Evolutionary conservation across 2,888 invertebrate species (phyloP).

Genomic region (Sceliomorpha sp.): DNA sequence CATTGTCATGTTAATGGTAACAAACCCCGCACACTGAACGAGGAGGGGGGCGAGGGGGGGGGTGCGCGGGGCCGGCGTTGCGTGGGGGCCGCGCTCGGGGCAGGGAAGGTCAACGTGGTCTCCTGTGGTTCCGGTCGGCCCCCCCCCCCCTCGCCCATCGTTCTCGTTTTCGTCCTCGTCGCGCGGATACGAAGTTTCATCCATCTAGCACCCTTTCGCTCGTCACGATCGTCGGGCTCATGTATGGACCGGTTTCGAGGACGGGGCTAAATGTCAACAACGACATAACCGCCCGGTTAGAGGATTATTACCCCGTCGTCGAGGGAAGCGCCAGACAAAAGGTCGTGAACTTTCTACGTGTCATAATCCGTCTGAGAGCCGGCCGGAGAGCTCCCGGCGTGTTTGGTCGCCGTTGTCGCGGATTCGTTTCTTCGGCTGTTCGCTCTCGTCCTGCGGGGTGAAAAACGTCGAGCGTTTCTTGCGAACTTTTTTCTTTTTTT

Average conservation of each 20-base stretch:
- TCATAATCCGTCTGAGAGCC: conserved; percentile 74
- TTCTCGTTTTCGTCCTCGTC: conserved; percentile 5
- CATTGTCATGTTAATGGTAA: conserved; percentile 75
- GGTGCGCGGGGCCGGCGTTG: conserved; percentile 35
- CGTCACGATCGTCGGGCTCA: conserved; percentile 23
- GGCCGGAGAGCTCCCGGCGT: conserved; percentile 11
- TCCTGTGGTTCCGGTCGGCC: no score
- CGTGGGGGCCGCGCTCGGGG: conserved; percentile 32
- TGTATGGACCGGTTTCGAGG: conserved; percentile 64
- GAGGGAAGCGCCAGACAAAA: conserved; percentile 72
- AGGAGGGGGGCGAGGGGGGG: conserved; percentile 49
- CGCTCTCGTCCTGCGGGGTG: no score
- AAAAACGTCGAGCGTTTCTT: no score
- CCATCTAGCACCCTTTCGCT: conserved; percentile 5
- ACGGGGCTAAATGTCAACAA: conserved; percentile 77
- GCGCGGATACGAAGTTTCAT: no score
- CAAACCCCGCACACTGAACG: conserved; percentile 75
- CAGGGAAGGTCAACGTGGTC: conserved; percentile 44
- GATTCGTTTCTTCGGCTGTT: conserved; percentile 28
- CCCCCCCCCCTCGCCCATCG: conserved; percentile 18
- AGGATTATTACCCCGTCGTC: conserved; percentile 61
- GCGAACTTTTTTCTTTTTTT: no score
- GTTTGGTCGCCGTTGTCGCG: conserved; percentile 20
- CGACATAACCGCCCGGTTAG: conserved; percentile 68
- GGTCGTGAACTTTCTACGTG: conserved; percentile 76